Conservation (phyloP, 2,113 vertebrate species). For the Lanius ludovicianus region DNA sequence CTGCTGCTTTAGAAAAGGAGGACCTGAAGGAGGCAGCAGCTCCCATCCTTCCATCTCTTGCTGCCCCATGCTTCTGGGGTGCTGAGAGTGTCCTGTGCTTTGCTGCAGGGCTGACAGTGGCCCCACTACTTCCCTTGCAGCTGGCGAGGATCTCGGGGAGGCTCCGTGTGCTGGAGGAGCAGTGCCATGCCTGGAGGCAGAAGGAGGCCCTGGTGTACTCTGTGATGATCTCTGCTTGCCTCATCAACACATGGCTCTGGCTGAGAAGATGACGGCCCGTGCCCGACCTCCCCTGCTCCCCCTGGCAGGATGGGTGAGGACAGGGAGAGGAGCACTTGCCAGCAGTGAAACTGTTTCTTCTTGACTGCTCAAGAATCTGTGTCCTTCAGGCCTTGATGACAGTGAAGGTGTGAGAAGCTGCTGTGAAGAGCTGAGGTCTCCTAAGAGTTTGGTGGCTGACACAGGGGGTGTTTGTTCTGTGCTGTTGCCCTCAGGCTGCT, state of each 20-base stretch:
- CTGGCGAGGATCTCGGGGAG: slow-evolving; percentile 70
- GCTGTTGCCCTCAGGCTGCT: background rate
- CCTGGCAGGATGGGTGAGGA: background rate
- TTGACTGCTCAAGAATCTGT: background rate
- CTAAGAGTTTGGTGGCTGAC: background rate
- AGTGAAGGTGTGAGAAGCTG: background rate
- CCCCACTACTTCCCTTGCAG: slow-evolving; percentile 48
- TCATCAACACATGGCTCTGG: slow-evolving; percentile 83
- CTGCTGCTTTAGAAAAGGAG: background rate
- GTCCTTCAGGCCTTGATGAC: background rate
- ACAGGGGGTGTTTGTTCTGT: background rate
- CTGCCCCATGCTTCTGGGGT: background rate
- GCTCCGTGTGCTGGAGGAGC: slow-evolving; percentile 73
- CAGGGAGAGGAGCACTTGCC: background rate
- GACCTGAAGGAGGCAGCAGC: background rate
- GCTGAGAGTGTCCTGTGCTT: background rate
- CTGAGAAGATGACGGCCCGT: slow-evolving; percentile 31
- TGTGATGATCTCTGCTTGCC: slow-evolving; percentile 66
- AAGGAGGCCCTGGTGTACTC: slow-evolving; percentile 76
- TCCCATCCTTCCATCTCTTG: background rate
- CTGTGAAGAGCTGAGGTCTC: background rate
- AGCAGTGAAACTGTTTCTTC: background rate
- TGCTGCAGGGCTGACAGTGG: background rate
- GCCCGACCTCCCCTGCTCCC: accelerated
- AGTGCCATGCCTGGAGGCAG: slow-evolving; percentile 52